Conservation (phyloP, 2,888 invertebrate species). For the Yponomeuta cagnagella region DNA sequence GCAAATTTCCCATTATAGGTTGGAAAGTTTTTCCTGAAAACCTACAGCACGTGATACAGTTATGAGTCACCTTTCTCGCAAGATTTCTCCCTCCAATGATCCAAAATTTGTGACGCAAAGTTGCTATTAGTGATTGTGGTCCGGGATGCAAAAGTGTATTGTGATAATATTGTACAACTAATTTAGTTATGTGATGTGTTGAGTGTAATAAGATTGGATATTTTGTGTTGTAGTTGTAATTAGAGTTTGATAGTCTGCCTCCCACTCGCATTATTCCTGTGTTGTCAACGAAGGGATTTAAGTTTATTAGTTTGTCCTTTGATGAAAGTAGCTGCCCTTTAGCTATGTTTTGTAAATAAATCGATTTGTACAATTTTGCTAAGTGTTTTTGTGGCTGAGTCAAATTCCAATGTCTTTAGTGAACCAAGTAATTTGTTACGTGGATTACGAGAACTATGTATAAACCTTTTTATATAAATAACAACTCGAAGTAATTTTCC, state of each 20-base stretch:
- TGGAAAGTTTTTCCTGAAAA: conserved; percentile 19
- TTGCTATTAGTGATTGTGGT: conserved; percentile 19
- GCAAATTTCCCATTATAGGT: conserved; percentile 18
- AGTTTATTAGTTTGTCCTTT: conserved; percentile 7
- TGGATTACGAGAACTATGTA: background rate
- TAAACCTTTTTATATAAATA: background rate
- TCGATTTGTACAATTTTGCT: conserved; percentile 4
- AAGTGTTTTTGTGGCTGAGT: background rate
- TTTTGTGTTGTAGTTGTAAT: conserved; percentile 19
- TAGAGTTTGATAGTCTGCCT: conserved; percentile 18
- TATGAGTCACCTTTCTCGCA: conserved; percentile 13
- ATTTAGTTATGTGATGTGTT: conserved; percentile 17
- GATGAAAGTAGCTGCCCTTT: background rate
- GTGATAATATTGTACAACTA: conserved; percentile 18
- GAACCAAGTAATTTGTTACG: conserved; percentile 1
- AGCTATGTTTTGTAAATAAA: background rate
- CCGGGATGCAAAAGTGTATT: conserved; percentile 18
- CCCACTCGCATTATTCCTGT: conserved; percentile 19
- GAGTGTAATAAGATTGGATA: conserved; percentile 19
- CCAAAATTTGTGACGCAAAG: conserved; percentile 18
- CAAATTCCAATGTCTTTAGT: background rate
- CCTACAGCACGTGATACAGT: conserved; percentile 19
- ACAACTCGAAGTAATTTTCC: background rate
- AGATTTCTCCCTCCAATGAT: conserved; percentile 14
- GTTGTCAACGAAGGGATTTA: conserved; percentile 18